These are phyloP conservation scores for Malurus melanocephalus DNA, from an alignment of 2,113 vertebrate genomes.

Conservation along the genomic window DNA sequence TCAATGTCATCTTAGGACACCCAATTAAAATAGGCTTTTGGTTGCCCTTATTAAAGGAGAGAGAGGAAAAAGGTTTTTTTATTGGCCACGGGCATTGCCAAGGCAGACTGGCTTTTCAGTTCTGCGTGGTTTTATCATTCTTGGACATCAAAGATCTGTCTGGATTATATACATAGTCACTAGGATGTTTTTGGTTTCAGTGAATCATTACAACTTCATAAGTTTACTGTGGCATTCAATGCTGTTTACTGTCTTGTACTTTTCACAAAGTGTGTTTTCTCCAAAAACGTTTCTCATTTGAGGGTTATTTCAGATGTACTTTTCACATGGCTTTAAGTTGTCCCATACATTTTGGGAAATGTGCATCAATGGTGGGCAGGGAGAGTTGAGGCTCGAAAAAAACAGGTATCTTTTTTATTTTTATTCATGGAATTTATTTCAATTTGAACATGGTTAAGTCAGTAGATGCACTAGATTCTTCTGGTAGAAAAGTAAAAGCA, in stretches of 20 bases:
- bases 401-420: not conserved
- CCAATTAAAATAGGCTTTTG: not conserved
- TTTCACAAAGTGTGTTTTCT: not conserved
- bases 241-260: not conserved
- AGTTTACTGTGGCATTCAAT: not conserved
- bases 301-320: not conserved
- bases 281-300: not conserved
- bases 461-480: not conserved
- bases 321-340: not conserved
- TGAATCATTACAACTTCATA: not conserved
- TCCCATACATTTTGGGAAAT: not conserved
- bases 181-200: not conserved
- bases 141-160: not conserved
- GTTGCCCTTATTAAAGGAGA: not conserved
- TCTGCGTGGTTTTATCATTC: not conserved
- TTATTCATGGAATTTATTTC: not conserved
- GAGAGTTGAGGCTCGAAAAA: not conserved
- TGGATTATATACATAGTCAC: not conserved
- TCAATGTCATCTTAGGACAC: not conserved
- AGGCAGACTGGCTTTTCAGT: not conserved
- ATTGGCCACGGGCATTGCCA: not conserved
- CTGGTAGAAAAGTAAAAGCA: not conserved
- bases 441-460: not conserved
- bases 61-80: not conserved
- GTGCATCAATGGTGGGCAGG: accelerated